Percentiles rank a stretch among this genome's conserved stretches.
Conservation (phyloP, 35 echinoderm and acorn worm species). For the Lytechinus pictus region DNA sequence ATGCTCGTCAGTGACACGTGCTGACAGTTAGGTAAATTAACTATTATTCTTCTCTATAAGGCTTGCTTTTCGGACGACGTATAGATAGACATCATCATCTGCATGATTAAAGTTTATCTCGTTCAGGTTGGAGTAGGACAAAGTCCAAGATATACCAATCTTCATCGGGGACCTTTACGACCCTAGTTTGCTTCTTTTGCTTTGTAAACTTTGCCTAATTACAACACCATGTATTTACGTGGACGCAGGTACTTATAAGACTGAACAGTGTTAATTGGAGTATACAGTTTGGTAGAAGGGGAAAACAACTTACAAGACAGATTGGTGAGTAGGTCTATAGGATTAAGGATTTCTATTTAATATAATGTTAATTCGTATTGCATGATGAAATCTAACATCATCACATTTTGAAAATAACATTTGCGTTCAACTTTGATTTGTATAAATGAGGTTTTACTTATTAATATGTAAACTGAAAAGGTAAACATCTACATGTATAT, state of each 20-base stretch:
- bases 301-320: neutral
- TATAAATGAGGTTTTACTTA: too few species aligned
- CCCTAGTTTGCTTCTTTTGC: neutral
- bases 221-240: neutral
- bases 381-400: too few species aligned
- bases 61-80: neutral
- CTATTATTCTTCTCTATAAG: neutral
- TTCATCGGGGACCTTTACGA: neutral
- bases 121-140: neutral
- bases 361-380: too few species aligned
- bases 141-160: neutral
- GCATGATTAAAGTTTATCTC: neutral
- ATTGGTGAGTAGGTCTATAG: neutral
- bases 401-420: too few species aligned
- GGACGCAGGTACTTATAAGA: neutral
- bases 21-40: neutral
- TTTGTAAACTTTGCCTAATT: constrained; percentile 6
- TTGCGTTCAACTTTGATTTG: too few species aligned
- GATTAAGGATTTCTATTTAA: too few species aligned
- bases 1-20: neutral
- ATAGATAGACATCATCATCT: neutral
- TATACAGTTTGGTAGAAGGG: neutral
- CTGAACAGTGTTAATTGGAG: too few species aligned
- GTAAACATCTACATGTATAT: too few species aligned
- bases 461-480: too few species aligned